These are phyloP conservation scores for Emydoidea blandingii DNA, from an alignment of 2,797 vertebrate species.

Conservation along the genomic window DNA sequence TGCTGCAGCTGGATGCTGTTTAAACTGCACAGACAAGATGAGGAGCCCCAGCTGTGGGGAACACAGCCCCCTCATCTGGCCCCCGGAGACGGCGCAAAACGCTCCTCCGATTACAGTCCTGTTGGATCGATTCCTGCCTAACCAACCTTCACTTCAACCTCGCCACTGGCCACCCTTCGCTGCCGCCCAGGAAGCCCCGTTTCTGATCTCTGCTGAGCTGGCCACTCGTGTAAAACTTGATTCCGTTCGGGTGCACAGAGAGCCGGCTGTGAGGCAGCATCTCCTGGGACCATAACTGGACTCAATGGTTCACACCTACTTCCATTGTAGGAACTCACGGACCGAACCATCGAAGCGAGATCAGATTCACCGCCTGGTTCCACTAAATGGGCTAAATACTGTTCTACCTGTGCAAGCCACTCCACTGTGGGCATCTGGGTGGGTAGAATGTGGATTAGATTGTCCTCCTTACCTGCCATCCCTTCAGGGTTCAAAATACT, in stretches of 20 bases:
- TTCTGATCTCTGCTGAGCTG: neutral
- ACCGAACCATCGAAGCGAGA: neutral
- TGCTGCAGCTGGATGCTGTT: neutral
- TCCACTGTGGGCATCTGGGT: neutral
- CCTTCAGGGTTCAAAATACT: neutral
- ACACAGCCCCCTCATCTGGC: no score
- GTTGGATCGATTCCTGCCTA: neutral
- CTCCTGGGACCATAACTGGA: neutral
- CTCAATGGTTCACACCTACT: neutral
- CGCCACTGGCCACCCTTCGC: neutral
- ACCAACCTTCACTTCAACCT: neutral
- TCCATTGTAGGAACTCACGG: neutral
- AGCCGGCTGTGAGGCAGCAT: neutral
- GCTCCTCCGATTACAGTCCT: neutral
- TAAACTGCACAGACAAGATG: neutral
- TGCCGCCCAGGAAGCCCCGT: neutral
- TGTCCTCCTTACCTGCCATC: neutral
- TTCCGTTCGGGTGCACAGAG: neutral
- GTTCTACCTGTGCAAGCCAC: neutral
- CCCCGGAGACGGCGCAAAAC: neutral
- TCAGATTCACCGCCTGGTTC: neutral
- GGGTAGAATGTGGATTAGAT: neutral
- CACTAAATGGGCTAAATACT: neutral
- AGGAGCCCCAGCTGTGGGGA: neutral
- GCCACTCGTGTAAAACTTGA: neutral